Evolutionary conservation across 2,113 vertebrate species (phyloP), one percentile per base, ranked within the genome.

Genomic region (Chamaea fasciata): DNA sequence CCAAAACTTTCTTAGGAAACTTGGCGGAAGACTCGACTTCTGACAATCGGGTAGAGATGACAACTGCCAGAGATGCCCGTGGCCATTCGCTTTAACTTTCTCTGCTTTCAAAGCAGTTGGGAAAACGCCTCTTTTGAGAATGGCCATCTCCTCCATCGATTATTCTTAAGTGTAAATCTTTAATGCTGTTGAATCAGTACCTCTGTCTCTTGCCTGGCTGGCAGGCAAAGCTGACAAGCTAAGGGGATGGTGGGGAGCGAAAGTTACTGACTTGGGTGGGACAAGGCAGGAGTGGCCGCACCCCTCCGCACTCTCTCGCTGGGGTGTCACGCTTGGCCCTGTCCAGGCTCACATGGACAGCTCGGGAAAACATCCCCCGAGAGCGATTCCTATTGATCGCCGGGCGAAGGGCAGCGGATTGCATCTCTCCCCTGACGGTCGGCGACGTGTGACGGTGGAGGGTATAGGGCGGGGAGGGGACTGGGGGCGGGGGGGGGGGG

Each of bases 1-100:
- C 10, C 57, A 68, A 83, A 95, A 96, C 90, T 95, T 95, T 71
- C 33, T 87, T 30, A 24, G 39, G 56, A 63, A 92, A 89, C 63
- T 87, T 39, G 50, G 5, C 27, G 60, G 23, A 71, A 83, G 42
- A 69, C 15, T 3, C 27, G 22, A 2, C 27, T 21, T 46, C 22
- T 26, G 76, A 26, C 65, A 33, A 7, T 13, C 28, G 47, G 27
- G 71, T 16, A 35, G 18, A 18, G 41, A 8, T 8, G 62, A 53
- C 89, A 68, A 37, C 33, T 82, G 62, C 52, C 81, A 22, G 74
- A 52, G 53, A 15, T 31, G 22, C 53, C 57, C 46, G 12, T 16
- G 44, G 53, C 55, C 50, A 33, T 9, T 35, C 57, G 37, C 50
- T 67, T 24, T 75, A 57, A 52, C 71, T 67, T 74, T 11, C 42